phyloP scores from a whole-genome alignment of 2,888 invertebrate species.

The Leptothorax acervorum region DNA sequence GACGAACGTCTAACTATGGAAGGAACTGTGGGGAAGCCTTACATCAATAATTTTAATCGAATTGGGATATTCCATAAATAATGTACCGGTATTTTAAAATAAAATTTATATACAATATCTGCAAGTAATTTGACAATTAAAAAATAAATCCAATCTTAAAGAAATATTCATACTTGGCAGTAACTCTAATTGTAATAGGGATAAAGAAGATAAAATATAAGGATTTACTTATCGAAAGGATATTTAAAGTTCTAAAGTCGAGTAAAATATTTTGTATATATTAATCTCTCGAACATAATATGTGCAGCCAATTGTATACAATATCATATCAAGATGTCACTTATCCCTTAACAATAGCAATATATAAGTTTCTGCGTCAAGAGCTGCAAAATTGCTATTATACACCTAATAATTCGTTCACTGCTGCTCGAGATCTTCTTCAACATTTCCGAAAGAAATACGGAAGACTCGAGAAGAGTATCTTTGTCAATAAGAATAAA shows the following conservation, averaged over 20 bases:
- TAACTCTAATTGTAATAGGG: not conserved
- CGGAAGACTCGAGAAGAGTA: constrained; percentile 59
- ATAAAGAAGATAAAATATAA: not conserved
- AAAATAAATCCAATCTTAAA: not conserved
- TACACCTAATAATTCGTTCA: not conserved
- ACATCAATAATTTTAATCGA: not conserved
- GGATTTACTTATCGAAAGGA: not conserved
- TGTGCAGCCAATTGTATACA: not conserved
- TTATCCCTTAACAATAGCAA: not conserved
- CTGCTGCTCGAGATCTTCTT: constrained; percentile 43
- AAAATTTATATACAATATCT: not conserved
- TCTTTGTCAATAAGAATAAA: constrained; percentile 22
- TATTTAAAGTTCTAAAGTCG: not conserved
- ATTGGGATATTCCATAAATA: not conserved
- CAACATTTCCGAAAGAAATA: constrained; percentile 69
- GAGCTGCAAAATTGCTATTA: not conserved
- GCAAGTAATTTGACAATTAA: not conserved
- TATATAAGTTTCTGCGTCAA: constrained; percentile 1
- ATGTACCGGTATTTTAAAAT: not conserved
- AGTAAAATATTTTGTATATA: not conserved
- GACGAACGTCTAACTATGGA: not conserved
- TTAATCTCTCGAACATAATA: not conserved
- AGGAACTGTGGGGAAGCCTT: not conserved
- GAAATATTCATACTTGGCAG: not conserved
- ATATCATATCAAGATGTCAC: not conserved